Conservation (phyloP, 1,140 invertebrate genomes). For the Pogonognathellus flavescens region DNA sequence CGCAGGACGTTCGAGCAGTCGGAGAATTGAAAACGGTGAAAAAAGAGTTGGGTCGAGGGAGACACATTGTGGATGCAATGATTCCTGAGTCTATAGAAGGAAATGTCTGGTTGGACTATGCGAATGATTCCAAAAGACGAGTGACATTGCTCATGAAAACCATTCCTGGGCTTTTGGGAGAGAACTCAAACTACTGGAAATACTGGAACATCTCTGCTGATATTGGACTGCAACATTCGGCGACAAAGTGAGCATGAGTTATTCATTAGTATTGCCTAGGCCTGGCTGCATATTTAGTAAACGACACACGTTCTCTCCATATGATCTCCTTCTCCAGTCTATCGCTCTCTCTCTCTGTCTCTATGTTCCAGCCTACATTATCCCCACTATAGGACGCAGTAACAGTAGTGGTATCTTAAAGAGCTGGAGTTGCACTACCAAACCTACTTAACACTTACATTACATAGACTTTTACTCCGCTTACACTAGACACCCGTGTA, state of each 20-base stretch:
- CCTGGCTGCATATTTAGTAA: conserved; percentile 47
- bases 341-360: not conserved
- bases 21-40: conserved; percentile 45
- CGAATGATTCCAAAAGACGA: conserved; percentile 56
- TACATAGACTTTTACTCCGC: conserved; percentile 5
- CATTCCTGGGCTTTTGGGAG: conserved; percentile 21
- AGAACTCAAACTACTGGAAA: conserved; percentile 23
- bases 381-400: not conserved
- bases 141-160: conserved; percentile 54
- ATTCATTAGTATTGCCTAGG: conserved; percentile 65
- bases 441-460: not conserved
- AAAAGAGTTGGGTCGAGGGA: conserved; percentile 38
- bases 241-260: conserved; percentile 67
- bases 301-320: conserved; percentile 55
- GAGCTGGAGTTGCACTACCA: too few species aligned
- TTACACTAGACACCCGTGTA: not conserved
- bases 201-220: conserved; percentile 62
- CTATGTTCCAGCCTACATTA: not conserved
- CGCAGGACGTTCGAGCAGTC: conserved; percentile 42
- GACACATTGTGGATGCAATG: conserved; percentile 23
- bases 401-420: too few species aligned
- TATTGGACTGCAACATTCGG: conserved; percentile 60
- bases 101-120: conserved; percentile 62
- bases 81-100: conserved; percentile 55
- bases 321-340: conserved; percentile 35